Base-by-base conservation (phyloP, 2,888 invertebrate genomes). In the Euzetes globulus region DNA sequence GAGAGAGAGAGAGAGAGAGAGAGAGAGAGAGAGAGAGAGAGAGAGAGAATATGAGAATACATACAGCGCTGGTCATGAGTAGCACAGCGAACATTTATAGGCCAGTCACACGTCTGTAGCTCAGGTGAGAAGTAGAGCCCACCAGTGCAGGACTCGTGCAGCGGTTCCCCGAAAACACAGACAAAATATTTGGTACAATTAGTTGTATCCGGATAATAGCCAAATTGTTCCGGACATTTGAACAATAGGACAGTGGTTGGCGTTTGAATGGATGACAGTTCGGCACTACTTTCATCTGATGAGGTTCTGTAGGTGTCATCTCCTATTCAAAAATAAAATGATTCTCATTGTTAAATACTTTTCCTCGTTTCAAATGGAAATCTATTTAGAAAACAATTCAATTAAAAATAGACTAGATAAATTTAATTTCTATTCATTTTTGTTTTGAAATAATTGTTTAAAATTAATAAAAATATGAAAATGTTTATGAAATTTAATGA, bases 21-120 rank as follows among this genome's bases (percentile, higher is more conserved):
- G n/a, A n/a, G n/a, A n/a, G n/a, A n/a, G n/a, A n/a, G n/a, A n/a
- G n/a, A n/a, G n/a, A n/a, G n/a, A n/a, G n/a, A 33, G 9, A 33
- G 9, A 33, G 33, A 33, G 33, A 6, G 33, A 33, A 33, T 9
- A 33, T 33, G 33, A 33, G 4, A 33, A 33, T 6, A 33, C 52
- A 7, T 52, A 52, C 52, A 7, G 25, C 52, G 19, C 19, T 50
- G 50, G 25, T 52, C 19, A 22, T 52, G 19, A n/a, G 52, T 52
- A 25, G 77, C 77, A 83, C 94, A 94, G 80, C 92, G 92, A 50
- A 94, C 94, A 84, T 94, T 94, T 79, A 94, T 88, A 78, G 94
- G 94, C 94, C 94, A 94, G 85, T 94, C 94, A 83, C 94, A 94
- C 65, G 94, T 94, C 86, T 94, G 94, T 81, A 94, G 87, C 84